Evolutionary conservation across 2,797 vertebrate species (phyloP), one percentile per base, ranked within the genome.

Genomic region (Emys orbicularis): DNA sequence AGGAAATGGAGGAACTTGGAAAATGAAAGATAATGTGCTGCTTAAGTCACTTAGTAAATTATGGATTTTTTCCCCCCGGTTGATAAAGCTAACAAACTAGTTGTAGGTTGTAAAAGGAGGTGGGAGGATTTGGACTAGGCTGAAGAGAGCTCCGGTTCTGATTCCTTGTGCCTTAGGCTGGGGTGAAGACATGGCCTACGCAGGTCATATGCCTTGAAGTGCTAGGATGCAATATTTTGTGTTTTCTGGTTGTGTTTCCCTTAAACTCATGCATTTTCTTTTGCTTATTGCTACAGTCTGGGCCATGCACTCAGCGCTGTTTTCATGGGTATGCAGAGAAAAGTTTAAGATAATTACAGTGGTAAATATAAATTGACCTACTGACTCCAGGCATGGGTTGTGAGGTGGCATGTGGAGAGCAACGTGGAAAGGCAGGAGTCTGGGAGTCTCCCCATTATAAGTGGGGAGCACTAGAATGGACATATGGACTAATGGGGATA

Each of bases 261-360:
- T 81, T 88, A 27, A 56, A 56, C 25, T 23, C 54, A 27, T 56
- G 34, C 4, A 34, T 72, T 86, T n/a, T 65, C 85, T 83, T 88
- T 19, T 57, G 23, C 12, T 6, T 50, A 1, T 56, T 41, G 9
- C 56, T 84, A 8, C 65, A 0, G 1, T 7, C 8, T 59, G 47
- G 52, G 44, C 47, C 10, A 12, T 29, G 53, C 9, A 61, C 12
- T 61, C 29, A 16, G 56, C 68, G 12, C 49, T 93, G 34, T 49
- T 61, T 90, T 87, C 23, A 2, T 65, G 6, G 29, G 41, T n/a
- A 21, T 41, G 52, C 29, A 27, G 34, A 61, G 59, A 84, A 74
- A 47, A 84, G 27, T 4, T 1, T 82, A 53, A 13, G 83, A n/a
- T 1, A 4, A 68, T 79, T 90, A 52, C 27, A 57, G 3, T 49